phyloP scores from a whole-genome alignment of 2,113 vertebrate species.

The Prietella phreatophila region DNA sequence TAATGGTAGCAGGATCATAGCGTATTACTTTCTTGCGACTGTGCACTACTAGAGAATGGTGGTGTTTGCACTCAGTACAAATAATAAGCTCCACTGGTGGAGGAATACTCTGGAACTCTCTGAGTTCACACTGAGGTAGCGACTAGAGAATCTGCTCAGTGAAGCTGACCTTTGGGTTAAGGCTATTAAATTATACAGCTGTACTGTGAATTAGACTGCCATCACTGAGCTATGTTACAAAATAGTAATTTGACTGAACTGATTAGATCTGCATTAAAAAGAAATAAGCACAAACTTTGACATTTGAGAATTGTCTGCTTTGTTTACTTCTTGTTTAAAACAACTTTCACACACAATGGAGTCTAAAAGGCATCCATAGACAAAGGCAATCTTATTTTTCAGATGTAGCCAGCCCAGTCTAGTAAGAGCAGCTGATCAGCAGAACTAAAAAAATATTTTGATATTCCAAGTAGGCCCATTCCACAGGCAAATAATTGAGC shows the following conservation, averaged over 20 bases:
- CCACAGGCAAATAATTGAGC: slow-evolving; percentile 28
- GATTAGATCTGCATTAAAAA: slow-evolving; percentile 50
- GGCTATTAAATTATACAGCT: slow-evolving; percentile 51
- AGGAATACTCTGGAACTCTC: slow-evolving; percentile 24
- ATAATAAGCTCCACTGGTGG: slow-evolving; percentile 43
- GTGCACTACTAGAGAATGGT: slow-evolving; percentile 37
- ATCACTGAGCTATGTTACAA: slow-evolving; percentile 38
- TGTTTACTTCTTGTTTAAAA: slow-evolving; percentile 54
- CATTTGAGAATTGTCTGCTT: slow-evolving; percentile 46
- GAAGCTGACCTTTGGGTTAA: slow-evolving; percentile 44
- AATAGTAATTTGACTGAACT: slow-evolving; percentile 50
- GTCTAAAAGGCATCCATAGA: slow-evolving; percentile 15
- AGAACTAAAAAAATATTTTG: slow-evolving; percentile 12
- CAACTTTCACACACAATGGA: slow-evolving; percentile 4
- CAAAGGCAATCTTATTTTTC: slow-evolving; percentile 7
- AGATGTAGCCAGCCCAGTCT: neutral
- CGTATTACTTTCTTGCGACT: slow-evolving; percentile 41
- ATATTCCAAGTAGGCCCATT: slow-evolving; percentile 20
- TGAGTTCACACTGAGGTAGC: neutral
- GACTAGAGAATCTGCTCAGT: slow-evolving; percentile 30
- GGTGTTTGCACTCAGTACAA: slow-evolving; percentile 26
- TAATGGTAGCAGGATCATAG: slow-evolving; percentile 41
- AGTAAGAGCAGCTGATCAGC: slow-evolving; percentile 14
- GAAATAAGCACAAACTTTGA: slow-evolving; percentile 41
- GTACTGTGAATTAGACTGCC: slow-evolving; percentile 41